Conservation (phyloP, 2,797 vertebrate genomes). For the Nyctibius grandis region DNA sequence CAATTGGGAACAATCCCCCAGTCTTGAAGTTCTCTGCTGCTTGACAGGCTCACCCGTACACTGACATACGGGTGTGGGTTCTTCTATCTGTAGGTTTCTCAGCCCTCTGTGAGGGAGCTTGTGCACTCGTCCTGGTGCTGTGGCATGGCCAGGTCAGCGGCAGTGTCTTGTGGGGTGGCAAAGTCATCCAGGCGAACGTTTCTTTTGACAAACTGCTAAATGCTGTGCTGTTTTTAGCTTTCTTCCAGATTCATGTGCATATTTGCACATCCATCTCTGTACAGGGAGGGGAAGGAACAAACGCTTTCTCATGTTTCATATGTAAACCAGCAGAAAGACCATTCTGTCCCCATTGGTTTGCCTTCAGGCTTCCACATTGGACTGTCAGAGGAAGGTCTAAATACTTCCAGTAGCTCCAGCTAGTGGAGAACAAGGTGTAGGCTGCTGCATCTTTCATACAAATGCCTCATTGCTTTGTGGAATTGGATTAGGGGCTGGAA, state of each 20-base stretch:
- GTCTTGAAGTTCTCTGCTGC: not conserved
- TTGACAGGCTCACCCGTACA: rapidly evolving
- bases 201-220: not conserved
- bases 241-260: not conserved
- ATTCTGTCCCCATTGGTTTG: not conserved
- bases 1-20: rapidly evolving
- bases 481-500: not conserved
- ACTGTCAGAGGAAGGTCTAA: not conserved
- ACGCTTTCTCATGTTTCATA: not conserved
- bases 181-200: not conserved
- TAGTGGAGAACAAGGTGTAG: not conserved
- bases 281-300: not conserved
- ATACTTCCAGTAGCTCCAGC: not conserved
- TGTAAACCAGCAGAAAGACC: not conserved
- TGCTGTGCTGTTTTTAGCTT: not conserved
- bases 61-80: rapidly evolving
- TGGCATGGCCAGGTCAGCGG: not conserved
- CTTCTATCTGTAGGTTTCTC: not conserved
- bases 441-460: not conserved
- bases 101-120: not conserved
- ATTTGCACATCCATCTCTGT: not conserved
- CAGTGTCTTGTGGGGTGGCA: rapidly evolving
- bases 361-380: not conserved
- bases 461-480: not conserved
- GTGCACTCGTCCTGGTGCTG: not conserved